Evolutionary conservation across 2,113 vertebrate species (phyloP).

Genomic region (Cnemophilus loriae): DNA sequence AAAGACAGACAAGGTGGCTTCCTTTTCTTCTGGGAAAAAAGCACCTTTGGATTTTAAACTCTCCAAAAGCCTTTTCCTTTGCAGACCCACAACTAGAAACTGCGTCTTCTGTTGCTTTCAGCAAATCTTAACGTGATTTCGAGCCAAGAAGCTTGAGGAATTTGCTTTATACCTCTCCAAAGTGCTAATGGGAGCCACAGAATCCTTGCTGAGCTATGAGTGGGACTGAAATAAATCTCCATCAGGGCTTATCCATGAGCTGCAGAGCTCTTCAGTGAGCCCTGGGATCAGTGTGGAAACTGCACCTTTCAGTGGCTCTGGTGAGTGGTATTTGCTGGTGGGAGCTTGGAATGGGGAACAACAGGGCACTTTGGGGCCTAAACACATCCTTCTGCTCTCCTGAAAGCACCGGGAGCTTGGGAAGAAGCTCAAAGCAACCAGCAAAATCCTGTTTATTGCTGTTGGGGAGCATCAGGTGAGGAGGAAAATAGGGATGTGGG

Average conservation of each 20-base stretch:
- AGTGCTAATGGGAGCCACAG: background rate
- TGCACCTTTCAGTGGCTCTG: background rate
- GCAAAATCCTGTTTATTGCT: background rate
- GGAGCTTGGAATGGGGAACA: background rate
- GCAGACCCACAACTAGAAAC: background rate
- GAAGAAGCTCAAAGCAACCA: background rate
- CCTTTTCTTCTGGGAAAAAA: background rate
- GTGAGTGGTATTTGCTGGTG: background rate
- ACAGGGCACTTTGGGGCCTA: background rate
- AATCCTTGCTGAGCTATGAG: background rate
- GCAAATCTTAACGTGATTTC: accelerated
- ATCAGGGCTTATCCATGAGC: background rate
- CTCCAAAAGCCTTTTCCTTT: background rate
- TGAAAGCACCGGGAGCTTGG: background rate
- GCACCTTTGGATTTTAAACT: background rate
- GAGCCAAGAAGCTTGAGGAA: background rate
- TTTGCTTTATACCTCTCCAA: background rate
- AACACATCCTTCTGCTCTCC: background rate
- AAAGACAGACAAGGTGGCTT: background rate
- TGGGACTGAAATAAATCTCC: background rate
- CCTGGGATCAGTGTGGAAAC: accelerated
- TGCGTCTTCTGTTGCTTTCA: background rate
- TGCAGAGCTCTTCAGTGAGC: accelerated
- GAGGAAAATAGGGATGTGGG: background rate
- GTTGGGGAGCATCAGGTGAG: background rate